Evolutionary conservation across 2,888 invertebrate species (phyloP).

Genomic region (Lepidochitona cinerea): DNA sequence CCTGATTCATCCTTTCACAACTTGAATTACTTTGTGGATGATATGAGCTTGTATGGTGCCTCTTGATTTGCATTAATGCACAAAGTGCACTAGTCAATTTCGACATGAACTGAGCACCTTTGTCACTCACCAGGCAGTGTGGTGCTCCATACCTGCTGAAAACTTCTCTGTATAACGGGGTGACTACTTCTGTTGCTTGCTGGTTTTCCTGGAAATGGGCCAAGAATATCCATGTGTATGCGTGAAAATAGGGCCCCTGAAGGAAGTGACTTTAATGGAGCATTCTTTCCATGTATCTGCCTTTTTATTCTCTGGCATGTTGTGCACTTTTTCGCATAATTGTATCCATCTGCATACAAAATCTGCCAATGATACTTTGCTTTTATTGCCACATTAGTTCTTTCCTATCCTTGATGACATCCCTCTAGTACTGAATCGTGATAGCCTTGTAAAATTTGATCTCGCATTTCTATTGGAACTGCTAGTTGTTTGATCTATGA

Average conservation of each 20-base stretch:
- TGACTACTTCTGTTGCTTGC: conserved; percentile 30
- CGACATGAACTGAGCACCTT: conserved; percentile 34
- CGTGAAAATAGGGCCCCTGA: conserved; percentile 21
- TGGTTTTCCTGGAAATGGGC: conserved; percentile 20
- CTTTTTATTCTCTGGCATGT: conserved; percentile 25
- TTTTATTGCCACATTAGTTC: conserved; percentile 23
- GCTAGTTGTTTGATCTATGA: conserved; percentile 15
- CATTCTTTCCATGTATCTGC: conserved; percentile 14
- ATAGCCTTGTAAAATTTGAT: conserved; percentile 25
- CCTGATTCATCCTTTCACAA: conserved; percentile 11
- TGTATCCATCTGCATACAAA: conserved; percentile 27
- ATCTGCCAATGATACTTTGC: conserved; percentile 34
- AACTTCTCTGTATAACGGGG: conserved; percentile 29
- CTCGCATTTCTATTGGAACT: conserved; percentile 21
- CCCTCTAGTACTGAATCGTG: conserved; percentile 27
- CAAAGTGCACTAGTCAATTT: conserved; percentile 33
- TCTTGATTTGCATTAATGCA: conserved; percentile 30
- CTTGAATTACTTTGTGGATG: background rate
- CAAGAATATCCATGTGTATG: conserved; percentile 33
- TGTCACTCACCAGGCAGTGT: conserved; percentile 24
- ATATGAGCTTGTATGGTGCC: conserved; percentile 19
- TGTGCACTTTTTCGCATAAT: conserved; percentile 22
- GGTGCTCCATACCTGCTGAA: conserved; percentile 33
- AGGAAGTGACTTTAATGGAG: conserved; percentile 16
- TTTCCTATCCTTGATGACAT: conserved; percentile 26